Evolutionary conservation across 1,140 invertebrate species (phyloP).

Genomic region (Holcopasites calliopsidis): DNA sequence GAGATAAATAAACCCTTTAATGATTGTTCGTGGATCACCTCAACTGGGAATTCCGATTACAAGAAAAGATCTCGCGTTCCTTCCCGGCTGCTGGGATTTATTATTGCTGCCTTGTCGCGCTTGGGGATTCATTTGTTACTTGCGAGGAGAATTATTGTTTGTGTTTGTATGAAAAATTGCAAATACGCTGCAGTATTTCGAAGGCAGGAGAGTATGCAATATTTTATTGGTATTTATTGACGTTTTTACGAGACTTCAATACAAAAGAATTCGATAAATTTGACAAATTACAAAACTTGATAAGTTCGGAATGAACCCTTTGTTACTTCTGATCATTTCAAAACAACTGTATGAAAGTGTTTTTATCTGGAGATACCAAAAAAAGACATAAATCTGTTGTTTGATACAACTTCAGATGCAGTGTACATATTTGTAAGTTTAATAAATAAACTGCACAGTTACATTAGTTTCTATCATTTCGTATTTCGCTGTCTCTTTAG

Average conservation of each 20-base stretch:
- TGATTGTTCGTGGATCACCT: neutral
- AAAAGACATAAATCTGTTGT: too few species aligned
- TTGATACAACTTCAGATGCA: too few species aligned
- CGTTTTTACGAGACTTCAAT: neutral
- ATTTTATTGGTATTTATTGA: neutral
- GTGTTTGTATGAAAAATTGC: neutral
- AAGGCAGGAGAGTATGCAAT: neutral
- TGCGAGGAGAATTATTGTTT: neutral
- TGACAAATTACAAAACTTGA: too few species aligned
- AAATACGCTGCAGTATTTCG: neutral
- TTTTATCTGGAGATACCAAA: too few species aligned
- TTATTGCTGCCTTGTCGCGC: neutral
- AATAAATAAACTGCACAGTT: too few species aligned
- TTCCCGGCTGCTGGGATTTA: neutral
- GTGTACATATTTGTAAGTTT: too few species aligned
- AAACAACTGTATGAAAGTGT: too few species aligned
- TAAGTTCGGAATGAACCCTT: too few species aligned
- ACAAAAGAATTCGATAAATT: too few species aligned
- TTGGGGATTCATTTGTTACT: neutral
- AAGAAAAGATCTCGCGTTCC: neutral
- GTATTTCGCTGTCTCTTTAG: too few species aligned
- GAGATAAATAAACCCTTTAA: conserved; percentile 23
- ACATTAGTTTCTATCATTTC: too few species aligned
- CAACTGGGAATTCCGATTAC: neutral
- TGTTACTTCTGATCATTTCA: too few species aligned